Base-by-base conservation (phyloP, 1,140 invertebrate species). In the Anastrepha obliqua region DNA sequence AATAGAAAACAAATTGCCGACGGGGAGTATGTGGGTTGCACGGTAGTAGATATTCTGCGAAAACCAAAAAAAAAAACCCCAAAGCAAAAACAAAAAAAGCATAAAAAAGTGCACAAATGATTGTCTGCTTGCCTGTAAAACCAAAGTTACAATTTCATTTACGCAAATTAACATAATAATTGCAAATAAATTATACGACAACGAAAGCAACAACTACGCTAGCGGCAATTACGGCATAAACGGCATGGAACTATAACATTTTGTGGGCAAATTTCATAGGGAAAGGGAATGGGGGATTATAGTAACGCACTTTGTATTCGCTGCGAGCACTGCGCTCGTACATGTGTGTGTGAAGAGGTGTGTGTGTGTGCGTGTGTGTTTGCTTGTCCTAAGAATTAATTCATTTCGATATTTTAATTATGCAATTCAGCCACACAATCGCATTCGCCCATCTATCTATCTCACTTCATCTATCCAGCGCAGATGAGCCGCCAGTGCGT, bases 321-420 rank as follows among this genome's bases (percentile, higher is more conserved):
- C 65, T 42, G 65, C 11, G 11, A 70, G 39, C 65, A 13, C 11
- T 44, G 15, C 8, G 8, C 64, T 11, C 20, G n/a, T n/a, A 64
- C 20, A 29, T 2, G 39, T 20, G 39, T 0, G 13, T 8, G 11
- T 29, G 20, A 39, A 9, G 65, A 42, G 11, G 17, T 58, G 51
- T 70, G 17, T 39, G 44, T 47, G 44, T 20, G 9, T 17, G 17
- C 44, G 17, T 55, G 7, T 2, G 11, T 17, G 4, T 55, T 7
- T 2, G 13, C 17, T n/a, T 70, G 3, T 8, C 44, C 51, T 17
- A n/a, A 64, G 86, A 87, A 70, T 87, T 87, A 87, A 87, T 58
- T 87, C 86, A 87, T 87, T 87, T 62, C 62, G 44, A 55, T 51
- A 87, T 87, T 67, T 87, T 87, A 87, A 87, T 87, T 87, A 87